Evolutionary conservation across 2,113 vertebrate species (phyloP), one percentile per base, ranked within the genome.

Genomic region (Phoenicopterus ruber): DNA sequence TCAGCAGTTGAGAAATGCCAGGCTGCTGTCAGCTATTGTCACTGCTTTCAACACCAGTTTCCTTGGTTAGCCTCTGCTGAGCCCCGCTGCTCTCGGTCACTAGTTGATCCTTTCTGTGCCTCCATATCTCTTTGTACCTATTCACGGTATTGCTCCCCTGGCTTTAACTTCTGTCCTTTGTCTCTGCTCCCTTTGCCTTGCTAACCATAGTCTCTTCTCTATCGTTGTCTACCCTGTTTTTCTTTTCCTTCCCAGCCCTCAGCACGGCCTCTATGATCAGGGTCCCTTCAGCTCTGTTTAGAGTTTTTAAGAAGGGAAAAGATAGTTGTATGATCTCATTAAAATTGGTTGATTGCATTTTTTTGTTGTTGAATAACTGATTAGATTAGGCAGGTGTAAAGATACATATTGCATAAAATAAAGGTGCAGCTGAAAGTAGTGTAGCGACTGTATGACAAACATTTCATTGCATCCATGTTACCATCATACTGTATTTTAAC

Each of bases 141-240:
- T 66, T 62, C 70, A 49, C 21, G 49, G 38, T 86, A 40, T 71
- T 80, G 10, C 34, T 91, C 24, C 19, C 5, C 9, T 70, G 49
- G 54, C 29, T 90, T 76, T 92, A 62, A 44, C 50, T 65, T 78
- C 32, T 66, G 16, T 73, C 36, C 70, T 65, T 62, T 63, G 9
- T 74, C 62, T 71, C 66, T 44, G 42, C 16, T 84, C 7, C 63
- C 40, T 24, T 81, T 87, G 34, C 67, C 32, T 84, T 76, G 31
- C 20, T 71, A 36, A 32, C 25, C 4, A 13, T 21, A 69, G 44
- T 47, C 32, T 69, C 11, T 19, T 5, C 17, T 70, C 7, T 57
- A 1, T 55, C n/a, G 12, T 40, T 90, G 44, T 21, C 25, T 67
- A 4, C 25, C 7, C 2, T 61, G 20, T 0, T 8, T 1, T 46